Percentiles rank a stretch among this genome's conserved stretches.
phyloP scores from a whole-genome alignment of 2,797 vertebrate species.

The Chelonia mydas region DNA sequence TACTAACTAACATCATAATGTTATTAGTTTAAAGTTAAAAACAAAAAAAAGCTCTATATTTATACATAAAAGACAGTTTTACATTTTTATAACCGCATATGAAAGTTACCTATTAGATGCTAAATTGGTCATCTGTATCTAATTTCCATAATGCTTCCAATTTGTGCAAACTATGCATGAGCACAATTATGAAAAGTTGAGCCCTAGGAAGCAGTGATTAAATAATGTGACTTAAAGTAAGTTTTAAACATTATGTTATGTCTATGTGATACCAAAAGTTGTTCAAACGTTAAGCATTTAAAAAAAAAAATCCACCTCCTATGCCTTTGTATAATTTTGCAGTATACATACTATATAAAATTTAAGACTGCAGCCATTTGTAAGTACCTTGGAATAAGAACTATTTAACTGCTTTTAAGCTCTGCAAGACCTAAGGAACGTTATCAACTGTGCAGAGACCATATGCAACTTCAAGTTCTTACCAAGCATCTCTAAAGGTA shows the following conservation, averaged over 20 bases:
- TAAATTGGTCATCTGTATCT: too few relatives aligned
- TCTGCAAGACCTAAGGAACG: neutral
- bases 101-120: too few relatives aligned
- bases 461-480: neutral
- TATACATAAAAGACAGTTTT: neutral
- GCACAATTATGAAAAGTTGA: neutral
- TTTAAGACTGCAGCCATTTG: neutral
- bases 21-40: neutral
- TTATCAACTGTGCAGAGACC: neutral
- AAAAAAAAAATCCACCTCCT: neutral
- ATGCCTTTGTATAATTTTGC: neutral
- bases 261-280: neutral
- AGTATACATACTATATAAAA: neutral
- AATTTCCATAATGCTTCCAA: too few relatives aligned
- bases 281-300: neutral
- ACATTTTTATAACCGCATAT: neutral
- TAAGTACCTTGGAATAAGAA: neutral
- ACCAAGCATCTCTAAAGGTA: neutral
- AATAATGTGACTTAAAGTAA: neutral
- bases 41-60: neutral
- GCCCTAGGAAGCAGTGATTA: neutral
- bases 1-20: neutral
- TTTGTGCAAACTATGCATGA: neutral
- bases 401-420: neutral
- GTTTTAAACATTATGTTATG: neutral